Conservation (phyloP, 2,797 vertebrate species). For the Limosa lapponica region DNA sequence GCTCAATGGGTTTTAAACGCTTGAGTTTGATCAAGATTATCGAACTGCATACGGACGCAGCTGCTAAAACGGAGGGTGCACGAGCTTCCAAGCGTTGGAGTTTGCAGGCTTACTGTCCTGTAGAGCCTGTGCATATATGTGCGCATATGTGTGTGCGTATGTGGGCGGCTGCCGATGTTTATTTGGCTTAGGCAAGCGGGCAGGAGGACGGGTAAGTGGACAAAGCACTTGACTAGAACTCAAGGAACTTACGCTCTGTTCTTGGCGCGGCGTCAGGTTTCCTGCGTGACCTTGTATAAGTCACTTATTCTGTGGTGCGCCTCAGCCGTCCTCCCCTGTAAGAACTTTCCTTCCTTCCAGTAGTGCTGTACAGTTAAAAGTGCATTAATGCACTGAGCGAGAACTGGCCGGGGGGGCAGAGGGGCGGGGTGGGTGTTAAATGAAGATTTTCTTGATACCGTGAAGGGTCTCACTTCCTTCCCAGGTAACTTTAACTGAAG, state of each 20-base stretch:
- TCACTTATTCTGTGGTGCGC: constrained; percentile 43
- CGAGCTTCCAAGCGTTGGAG: background rate
- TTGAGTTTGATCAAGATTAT: background rate
- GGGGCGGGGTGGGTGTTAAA: background rate
- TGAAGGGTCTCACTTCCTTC: background rate
- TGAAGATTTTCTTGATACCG: constrained; percentile 1
- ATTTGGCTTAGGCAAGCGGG: constrained; percentile 13
- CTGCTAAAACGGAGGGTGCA: background rate
- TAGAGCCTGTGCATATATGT: background rate
- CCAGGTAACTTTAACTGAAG: constrained; percentile 14
- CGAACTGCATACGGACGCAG: background rate
- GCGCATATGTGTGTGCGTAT: background rate
- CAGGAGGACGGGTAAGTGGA: constrained; percentile 38
- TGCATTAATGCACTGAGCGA: background rate
- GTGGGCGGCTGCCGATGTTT: background rate
- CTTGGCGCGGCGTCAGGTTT: constrained; percentile 53
- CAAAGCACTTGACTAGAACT: constrained; percentile 52
- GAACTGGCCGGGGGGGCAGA: background rate
- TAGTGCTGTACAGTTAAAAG: background rate
- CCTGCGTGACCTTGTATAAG: constrained; percentile 66
- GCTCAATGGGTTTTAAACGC: background rate
- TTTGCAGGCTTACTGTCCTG: background rate
- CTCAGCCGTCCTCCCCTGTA: background rate
- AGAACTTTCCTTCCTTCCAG: constrained; percentile 46
- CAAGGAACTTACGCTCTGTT: constrained; percentile 61